Conservation (phyloP, 2,888 invertebrate species). For the Bugula neritina region DNA sequence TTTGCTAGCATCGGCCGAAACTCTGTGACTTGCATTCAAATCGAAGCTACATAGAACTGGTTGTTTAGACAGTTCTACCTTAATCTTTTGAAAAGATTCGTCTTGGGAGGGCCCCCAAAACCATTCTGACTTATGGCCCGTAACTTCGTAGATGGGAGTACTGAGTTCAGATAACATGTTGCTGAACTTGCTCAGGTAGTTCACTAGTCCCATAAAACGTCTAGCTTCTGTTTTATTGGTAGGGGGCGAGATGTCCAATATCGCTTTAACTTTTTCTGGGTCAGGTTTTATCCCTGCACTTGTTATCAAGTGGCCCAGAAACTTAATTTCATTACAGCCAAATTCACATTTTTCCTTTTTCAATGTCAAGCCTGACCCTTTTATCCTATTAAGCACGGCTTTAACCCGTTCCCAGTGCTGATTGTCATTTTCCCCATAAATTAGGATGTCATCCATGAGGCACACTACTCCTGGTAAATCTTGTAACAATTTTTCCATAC, state of each 20-base stretch:
- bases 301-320: background rate
- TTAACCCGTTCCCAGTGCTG: too few relatives aligned
- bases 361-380: too few relatives aligned
- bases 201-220: background rate
- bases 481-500: too few relatives aligned
- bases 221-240: background rate
- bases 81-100: background rate
- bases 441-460: too few relatives aligned
- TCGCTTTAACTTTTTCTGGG: background rate
- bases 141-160: background rate
- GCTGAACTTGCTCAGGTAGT: background rate
- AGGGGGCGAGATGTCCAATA: background rate
- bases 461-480: too few relatives aligned
- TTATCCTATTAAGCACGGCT: too few relatives aligned
- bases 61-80: background rate
- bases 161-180: background rate
- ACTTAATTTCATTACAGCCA: background rate
- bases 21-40: slow-evolving; percentile 4
- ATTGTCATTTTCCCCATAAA: too few relatives aligned
- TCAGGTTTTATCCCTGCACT: background rate
- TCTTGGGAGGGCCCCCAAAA: background rate
- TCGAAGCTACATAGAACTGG: background rate
- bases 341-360: too few relatives aligned
- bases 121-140: background rate
- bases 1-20: slow-evolving; percentile 13